Evolutionary conservation across 2,888 invertebrate species (phyloP).

Genomic region (Tenthredo livida): DNA sequence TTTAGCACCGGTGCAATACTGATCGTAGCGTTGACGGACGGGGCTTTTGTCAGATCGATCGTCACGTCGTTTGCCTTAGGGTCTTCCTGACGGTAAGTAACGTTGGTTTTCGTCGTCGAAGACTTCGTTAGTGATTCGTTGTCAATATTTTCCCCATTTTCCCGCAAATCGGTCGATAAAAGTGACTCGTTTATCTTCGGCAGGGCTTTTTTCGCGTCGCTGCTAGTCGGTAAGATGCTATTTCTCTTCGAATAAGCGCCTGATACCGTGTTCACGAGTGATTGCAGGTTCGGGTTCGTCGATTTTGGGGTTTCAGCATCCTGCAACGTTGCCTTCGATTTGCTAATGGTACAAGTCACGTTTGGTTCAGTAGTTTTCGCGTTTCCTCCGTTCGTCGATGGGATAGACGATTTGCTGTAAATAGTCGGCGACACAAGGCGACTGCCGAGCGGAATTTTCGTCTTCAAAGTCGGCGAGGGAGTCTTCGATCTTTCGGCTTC

Average conservation of each 20-base stretch:
- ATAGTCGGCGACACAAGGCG: constrained; percentile 23
- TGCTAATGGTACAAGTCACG: background rate
- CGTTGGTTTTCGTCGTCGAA: background rate
- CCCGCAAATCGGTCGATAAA: background rate
- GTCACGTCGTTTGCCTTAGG: constrained; percentile 27
- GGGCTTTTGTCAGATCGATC: constrained; percentile 7
- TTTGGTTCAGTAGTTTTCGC: background rate
- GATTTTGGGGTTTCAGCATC: constrained; percentile 9
- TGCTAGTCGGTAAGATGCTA: constrained; percentile 61
- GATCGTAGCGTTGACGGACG: background rate
- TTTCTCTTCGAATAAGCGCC: constrained; percentile 63
- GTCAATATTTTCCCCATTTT: background rate
- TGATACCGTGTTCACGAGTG: background rate
- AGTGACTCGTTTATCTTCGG: constrained; percentile 57
- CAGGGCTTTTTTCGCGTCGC: constrained; percentile 63
- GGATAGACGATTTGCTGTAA: background rate
- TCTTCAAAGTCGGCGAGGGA: constrained; percentile 51
- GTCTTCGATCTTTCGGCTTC: constrained; percentile 16
- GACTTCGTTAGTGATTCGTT: background rate
- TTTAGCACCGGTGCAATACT: constrained; percentile 27
- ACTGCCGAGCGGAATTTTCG: constrained; percentile 53
- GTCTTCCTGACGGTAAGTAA: constrained; percentile 20
- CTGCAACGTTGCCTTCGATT: background rate
- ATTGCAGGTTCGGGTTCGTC: background rate
- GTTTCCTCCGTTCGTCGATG: background rate